phyloP scores from a whole-genome alignment of 2,797 vertebrate species.

The Hypotaenidia okinawae region DNA sequence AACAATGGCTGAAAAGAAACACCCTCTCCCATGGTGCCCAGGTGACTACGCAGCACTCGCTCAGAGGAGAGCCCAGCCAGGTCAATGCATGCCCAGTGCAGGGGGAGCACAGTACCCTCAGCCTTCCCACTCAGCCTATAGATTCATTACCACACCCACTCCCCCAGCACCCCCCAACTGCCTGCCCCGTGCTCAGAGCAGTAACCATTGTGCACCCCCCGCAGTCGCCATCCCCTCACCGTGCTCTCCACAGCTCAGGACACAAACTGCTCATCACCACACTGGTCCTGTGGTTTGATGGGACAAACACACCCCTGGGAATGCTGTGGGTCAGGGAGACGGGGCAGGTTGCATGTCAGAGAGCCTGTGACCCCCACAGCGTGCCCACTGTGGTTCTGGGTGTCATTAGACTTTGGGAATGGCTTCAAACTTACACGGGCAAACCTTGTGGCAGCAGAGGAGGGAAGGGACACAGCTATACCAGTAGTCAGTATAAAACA shows the following conservation, averaged over 20 bases:
- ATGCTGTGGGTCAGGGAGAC: accelerated
- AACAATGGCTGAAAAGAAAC: not conserved
- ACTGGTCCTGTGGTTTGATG: not conserved
- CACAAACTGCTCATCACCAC: too few relatives aligned
- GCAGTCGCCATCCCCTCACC: not conserved
- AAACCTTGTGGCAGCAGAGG: not conserved
- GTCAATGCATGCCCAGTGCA: accelerated
- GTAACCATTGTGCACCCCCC: not conserved
- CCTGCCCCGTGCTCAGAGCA: not conserved
- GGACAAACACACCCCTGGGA: not conserved
- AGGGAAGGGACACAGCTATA: not conserved
- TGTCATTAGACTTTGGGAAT: not conserved
- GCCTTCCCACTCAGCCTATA: not conserved
- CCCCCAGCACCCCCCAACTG: not conserved
- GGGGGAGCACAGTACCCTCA: not conserved
- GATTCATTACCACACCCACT: not conserved
- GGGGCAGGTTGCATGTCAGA: not conserved
- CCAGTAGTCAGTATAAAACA: not conserved
- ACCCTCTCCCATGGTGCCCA: not conserved
- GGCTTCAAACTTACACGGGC: not conserved
- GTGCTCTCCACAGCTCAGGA: not conserved
- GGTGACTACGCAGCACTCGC: not conserved
- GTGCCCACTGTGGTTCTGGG: accelerated
- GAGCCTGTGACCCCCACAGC: not conserved
- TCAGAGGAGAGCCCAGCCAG: not conserved